phyloP scores from a whole-genome alignment of 2,113 vertebrate species.

The Panthera uncia region DNA sequence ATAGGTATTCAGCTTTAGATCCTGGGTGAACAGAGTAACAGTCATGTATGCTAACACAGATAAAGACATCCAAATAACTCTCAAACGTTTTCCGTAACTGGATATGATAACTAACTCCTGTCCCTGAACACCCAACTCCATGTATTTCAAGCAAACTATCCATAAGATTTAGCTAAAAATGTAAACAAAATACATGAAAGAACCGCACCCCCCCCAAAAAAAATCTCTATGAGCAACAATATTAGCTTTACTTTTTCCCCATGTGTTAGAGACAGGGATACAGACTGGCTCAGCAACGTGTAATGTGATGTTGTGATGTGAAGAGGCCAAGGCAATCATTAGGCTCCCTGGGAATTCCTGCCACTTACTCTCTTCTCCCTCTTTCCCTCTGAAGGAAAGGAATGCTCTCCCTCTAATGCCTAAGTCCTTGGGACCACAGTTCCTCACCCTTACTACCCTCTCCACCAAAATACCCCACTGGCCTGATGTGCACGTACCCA shows the following conservation, averaged over 20 bases:
- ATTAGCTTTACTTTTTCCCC: not conserved
- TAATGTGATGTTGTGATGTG: not conserved
- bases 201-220: not conserved
- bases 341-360: not conserved
- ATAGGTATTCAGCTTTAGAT: not conserved
- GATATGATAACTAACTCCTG: not conserved
- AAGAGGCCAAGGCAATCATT: not conserved
- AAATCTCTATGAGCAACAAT: not conserved
- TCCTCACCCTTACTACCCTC: not conserved
- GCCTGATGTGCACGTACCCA: not conserved
- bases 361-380: not conserved
- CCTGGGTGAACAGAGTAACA: not conserved
- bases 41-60: not conserved
- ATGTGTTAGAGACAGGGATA: not conserved
- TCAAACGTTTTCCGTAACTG: not conserved
- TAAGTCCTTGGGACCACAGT: not conserved
- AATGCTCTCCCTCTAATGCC: not conserved
- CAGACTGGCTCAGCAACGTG: not conserved
- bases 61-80: not conserved
- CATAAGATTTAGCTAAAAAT: not conserved
- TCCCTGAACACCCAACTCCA: not conserved
- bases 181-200: conserved; percentile 9
- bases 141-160: not conserved
- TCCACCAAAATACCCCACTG: not conserved
- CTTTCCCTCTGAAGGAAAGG: not conserved